Evolutionary conservation across 2,113 vertebrate genomes (phyloP), one percentile per base, ranked within the genome.

Genomic region (Odontesthes bonariensis): DNA sequence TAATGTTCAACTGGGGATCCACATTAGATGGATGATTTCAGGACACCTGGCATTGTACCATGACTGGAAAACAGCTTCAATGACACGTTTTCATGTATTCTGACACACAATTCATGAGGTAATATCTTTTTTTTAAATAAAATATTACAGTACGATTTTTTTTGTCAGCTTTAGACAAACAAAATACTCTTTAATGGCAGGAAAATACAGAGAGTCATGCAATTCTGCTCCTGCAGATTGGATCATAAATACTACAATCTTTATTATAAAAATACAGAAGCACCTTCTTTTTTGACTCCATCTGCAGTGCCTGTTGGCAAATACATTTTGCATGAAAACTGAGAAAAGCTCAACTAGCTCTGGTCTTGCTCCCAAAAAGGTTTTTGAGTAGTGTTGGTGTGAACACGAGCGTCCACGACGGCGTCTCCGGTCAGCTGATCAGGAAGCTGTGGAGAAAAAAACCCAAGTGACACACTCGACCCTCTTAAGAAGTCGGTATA

Each of bases 371-470:
- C 27, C 27, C 27, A 27, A 27, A 27, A 27, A 27, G 27, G 27
- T 27, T 23, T 8, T 23, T 8, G 14, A 38, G 65, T 40, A 71
- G 42, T 64, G 61, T 52, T 9, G 23, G 61, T 35, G n/a, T 52
- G 31, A 66, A 51, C 53, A 33, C 12, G 12, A 51, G 9, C 9
- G 1, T 52, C 54, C 14, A 13, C 32, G 70, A 0, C 35, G 70
- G 57, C 10, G 68, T 60, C 4, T 77, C 22, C 0, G 4, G 61
- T 27, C 73, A 16, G 79, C 72, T 33, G n/a, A 52, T 86, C 88
- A 89, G 83, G 76, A 86, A 57, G 75, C 87, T 89, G 84, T 70
- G 86, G 78, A 89, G 73, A 90, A 77, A 89, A 81, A 91, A 82
- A 89, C 75, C 5, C 27, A 75, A 81, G 75, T 89, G 83, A 91